phyloP scores from a whole-genome alignment of 2,888 invertebrate species.

The Axea sp. region DNA sequence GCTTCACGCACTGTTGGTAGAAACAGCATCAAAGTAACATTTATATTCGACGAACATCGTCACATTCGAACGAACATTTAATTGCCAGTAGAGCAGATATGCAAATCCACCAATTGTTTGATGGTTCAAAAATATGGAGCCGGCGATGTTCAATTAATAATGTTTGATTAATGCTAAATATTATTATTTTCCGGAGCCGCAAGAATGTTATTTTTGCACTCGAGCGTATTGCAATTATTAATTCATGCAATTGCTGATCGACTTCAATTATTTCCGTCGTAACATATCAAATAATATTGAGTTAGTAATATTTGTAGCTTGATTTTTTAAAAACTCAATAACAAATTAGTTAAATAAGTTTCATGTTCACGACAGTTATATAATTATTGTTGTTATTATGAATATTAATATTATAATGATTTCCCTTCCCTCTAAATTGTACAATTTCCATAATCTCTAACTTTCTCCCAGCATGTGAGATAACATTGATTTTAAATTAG shows the following conservation, averaged over 20 bases:
- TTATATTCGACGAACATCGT: slow-evolving; percentile 35
- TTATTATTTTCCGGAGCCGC: slow-evolving; percentile 3
- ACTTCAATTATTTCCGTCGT: not conserved
- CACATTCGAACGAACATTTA: slow-evolving; percentile 38
- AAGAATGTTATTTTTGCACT: not conserved
- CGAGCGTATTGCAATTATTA: no score
- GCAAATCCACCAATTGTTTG: slow-evolving; percentile 24
- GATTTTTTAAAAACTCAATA: no score
- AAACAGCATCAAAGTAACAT: slow-evolving; percentile 43
- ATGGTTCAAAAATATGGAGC: slow-evolving; percentile 7
- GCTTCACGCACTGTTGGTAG: slow-evolving; percentile 21
- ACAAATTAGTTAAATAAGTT: no score
- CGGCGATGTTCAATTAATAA: slow-evolving; percentile 1
- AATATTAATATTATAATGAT: no score
- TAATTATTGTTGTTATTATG: no score
- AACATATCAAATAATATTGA: no score
- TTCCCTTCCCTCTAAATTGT: no score
- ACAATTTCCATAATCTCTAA: slow-evolving; percentile 25
- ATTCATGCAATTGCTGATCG: no score
- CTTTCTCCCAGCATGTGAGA: no score
- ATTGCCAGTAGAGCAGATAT: slow-evolving; percentile 20
- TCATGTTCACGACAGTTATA: no score
- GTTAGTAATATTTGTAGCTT: no score
- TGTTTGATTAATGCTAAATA: slow-evolving; percentile 7
- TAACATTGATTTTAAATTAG: slow-evolving; percentile 47